Conservation (phyloP, 1,140 invertebrate species). For the Brachystomella parvula region DNA sequence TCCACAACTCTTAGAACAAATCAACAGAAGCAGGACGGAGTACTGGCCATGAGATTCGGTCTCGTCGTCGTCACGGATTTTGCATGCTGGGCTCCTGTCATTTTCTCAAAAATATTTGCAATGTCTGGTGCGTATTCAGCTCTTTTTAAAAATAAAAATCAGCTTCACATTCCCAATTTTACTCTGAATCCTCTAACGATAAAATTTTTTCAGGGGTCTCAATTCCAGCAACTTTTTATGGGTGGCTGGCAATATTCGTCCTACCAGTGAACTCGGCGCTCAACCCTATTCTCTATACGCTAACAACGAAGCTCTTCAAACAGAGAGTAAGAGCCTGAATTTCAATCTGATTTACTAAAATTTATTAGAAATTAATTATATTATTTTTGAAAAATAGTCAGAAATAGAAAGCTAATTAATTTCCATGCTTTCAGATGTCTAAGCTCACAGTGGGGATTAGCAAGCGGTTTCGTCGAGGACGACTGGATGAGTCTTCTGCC, state of each 20-base stretch:
- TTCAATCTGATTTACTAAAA: not conserved
- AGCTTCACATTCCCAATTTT: not conserved
- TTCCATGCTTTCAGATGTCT: slow-evolving; percentile 18
- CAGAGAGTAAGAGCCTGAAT: slow-evolving; percentile 43
- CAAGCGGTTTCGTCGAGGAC: slow-evolving; percentile 17
- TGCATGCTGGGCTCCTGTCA: slow-evolving; percentile 57
- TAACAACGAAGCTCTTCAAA: slow-evolving; percentile 54
- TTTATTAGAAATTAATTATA: not conserved
- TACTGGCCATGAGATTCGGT: slow-evolving; percentile 15
- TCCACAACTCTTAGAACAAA: slow-evolving; percentile 51
- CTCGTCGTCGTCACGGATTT: slow-evolving; percentile 52
- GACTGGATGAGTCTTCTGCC: slow-evolving; percentile 25
- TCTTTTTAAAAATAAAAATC: not conserved
- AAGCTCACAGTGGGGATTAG: slow-evolving; percentile 29
- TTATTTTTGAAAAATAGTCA: not conserved
- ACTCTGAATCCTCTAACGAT: not conserved
- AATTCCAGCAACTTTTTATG: slow-evolving; percentile 51
- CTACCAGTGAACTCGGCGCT: slow-evolving; percentile 62
- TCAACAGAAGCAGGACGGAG: slow-evolving; percentile 43
- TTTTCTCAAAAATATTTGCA: slow-evolving; percentile 52
- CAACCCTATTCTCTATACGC: slow-evolving; percentile 63
- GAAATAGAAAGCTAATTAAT: not conserved
- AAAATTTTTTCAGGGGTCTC: slow-evolving; percentile 41
- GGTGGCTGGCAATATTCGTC: slow-evolving; percentile 60
- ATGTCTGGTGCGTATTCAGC: slow-evolving; percentile 45